Evolutionary conservation across 2,888 invertebrate species (phyloP), one percentile per base, ranked within the genome.

Genomic region (Eledone cirrhosa): DNA sequence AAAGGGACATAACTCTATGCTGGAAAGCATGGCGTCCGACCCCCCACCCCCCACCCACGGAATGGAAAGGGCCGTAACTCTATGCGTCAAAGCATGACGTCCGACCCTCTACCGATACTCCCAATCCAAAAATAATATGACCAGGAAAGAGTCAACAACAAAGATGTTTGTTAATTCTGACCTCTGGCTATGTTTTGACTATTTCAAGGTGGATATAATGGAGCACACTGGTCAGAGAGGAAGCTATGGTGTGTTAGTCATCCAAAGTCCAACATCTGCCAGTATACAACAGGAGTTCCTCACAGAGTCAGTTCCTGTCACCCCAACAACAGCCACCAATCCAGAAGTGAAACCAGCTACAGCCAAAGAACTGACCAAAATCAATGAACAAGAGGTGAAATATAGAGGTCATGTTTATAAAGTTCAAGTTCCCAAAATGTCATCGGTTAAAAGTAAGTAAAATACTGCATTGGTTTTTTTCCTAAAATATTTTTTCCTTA

Each of bases 201-300:
- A 31, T 77, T 22, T 24, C 48, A 24, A 79, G 79, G 77, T 79
- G 1, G 79, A 79, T 69, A 79, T 79, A 69, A 59, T 72, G 47
- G 79, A 79, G 41, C 65, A 48, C 31, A 67, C 59, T n/a, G 53
- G 74, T 29, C 41, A 59, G 5, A 63, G 77, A 24, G 79, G 79
- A 16, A 75, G 67, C 11, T 83, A 83, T 67, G 83, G 83, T 22
- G 83, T 83, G 3, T 53, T 83, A 65, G 82, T 81, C 24, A 83
- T 83, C 48, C 81, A 83, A 79, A 81, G 81, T 53, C 82, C 82
- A 8, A 81, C 81, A 7, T 80, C 82, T 11, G 69, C 81, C 22
- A 77, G 77, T 31, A 48, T 78, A 33, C 29, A 47, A 22, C 77
- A 41, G 48, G 75, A 78, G 41, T 29, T 48, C 53, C 69, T 31